Evolutionary conservation across 2,113 vertebrate species (phyloP), one percentile per base, ranked within the genome.

Genomic region (Pachyramphus minor): DNA sequence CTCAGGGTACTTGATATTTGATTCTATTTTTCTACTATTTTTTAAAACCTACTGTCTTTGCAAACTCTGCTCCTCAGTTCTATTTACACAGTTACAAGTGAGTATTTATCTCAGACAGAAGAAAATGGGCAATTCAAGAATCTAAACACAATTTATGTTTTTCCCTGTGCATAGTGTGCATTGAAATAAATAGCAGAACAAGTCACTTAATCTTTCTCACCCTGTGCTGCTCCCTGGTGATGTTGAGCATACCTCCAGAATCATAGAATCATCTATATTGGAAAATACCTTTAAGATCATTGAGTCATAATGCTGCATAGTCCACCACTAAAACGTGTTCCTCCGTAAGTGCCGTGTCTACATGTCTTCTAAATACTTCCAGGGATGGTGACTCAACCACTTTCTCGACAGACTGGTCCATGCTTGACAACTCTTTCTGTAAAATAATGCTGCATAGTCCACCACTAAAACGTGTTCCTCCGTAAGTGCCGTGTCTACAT

Each of bases 361-460:
- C 4, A 6, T 0, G 0, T 49, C 24, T 52, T 67, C 74, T 18
- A 35, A 83, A 74, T 39, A 15, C 8, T 45, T 66, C 24, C 15
- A 42, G 12, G 4, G 6, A 18, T 12, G 18, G 27, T 66, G 17
- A 62, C 5, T 44, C 44, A 23, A n/a, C 3, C 18, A 23, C 6
- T 49, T 62, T 33, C n/a, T 45, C 11, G 3, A 18, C 37, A 79
- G 37, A 21, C 12, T 59, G 14, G 5, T 84, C 35, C 23, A 25
- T 7, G 6, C 6, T 39, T 71, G 41, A 47, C 2, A 74, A 35
- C 5, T 1, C 0, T 27, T 52, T 47, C 3, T 1, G 3, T 68
- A 14, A 67, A 49, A n/a, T n/a, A n/a, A n/a, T n/a, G n/a, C n/a
- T n/a, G n/a, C n/a, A 22, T 76, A 67, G 22, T 31, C 8, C 21